phyloP scores from a whole-genome alignment of 2,113 vertebrate species.

The Oophaga pumilio region DNA sequence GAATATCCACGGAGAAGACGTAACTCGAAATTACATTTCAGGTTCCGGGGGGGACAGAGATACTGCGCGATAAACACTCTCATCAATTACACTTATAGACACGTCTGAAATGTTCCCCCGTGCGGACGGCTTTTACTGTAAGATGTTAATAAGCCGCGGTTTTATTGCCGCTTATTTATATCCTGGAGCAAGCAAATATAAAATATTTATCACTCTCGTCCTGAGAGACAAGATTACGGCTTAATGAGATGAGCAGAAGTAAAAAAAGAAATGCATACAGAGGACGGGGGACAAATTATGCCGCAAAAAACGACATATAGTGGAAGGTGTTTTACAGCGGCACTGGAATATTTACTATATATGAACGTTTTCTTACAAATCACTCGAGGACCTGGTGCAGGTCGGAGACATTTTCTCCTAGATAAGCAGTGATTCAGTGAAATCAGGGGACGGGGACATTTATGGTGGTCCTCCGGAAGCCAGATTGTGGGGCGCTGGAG shows the following conservation, averaged over 20 bases:
- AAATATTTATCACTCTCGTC: conserved; percentile 48
- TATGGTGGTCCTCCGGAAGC: background rate
- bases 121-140: conserved; percentile 40
- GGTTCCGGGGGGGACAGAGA: conserved; percentile 2
- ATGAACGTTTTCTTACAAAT: background rate
- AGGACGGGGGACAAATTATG: conserved; percentile 15
- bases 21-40: background rate
- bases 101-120: conserved; percentile 18
- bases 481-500: no score
- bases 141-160: conserved; percentile 49
- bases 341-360: background rate
- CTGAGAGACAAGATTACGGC: conserved; percentile 34
- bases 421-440: background rate
- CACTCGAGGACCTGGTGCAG: background rate
- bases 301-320: background rate
- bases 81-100: conserved; percentile 55
- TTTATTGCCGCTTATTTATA: conserved; percentile 54
- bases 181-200: conserved; percentile 28
- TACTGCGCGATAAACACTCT: conserved; percentile 37
- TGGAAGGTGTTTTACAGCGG: background rate
- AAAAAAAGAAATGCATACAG: background rate
- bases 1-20: background rate
- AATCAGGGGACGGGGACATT: background rate
- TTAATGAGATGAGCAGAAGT: conserved; percentile 20
- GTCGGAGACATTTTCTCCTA: background rate